Evolutionary conservation across 2,113 vertebrate genomes (phyloP).

Genomic region (Alces alces): DNA sequence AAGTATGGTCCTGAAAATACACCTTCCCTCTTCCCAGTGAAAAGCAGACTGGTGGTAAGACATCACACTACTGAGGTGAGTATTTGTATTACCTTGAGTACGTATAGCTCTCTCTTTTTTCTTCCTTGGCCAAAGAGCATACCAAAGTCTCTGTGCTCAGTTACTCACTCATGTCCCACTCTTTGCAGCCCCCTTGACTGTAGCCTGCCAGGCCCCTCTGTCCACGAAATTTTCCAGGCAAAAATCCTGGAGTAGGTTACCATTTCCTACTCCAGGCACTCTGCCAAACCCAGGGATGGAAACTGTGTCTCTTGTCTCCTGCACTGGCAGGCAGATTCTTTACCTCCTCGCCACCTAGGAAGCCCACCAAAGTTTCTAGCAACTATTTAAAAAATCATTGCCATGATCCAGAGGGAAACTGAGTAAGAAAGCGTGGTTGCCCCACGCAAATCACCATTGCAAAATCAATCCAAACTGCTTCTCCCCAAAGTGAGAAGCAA

Average conservation of each 20-base stretch:
- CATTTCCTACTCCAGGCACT: neutral
- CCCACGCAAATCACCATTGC: neutral
- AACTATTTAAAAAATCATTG: neutral
- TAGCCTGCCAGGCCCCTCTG: neutral
- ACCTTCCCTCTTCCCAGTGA: neutral
- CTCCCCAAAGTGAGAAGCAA: neutral
- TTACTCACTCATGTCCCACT: neutral
- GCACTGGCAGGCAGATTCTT: neutral
- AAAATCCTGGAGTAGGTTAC: neutral
- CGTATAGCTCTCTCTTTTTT: neutral
- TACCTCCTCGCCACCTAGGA: fast-evolving
- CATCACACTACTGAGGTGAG: neutral
- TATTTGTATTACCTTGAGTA: neutral
- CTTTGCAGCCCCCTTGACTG: neutral
- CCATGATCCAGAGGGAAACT: neutral
- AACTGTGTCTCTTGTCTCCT: neutral
- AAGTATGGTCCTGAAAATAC: neutral
- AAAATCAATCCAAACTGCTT: neutral
- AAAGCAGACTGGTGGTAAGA: neutral
- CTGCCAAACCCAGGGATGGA: neutral
- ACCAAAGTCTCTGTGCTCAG: neutral
- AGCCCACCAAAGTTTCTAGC: neutral
- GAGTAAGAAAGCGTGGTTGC: neutral
- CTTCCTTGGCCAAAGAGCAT: neutral
- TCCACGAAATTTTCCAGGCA: neutral